Evolutionary conservation across 1,140 invertebrate genomes (phyloP).

Genomic region (Cyphomyrmex costatus): DNA sequence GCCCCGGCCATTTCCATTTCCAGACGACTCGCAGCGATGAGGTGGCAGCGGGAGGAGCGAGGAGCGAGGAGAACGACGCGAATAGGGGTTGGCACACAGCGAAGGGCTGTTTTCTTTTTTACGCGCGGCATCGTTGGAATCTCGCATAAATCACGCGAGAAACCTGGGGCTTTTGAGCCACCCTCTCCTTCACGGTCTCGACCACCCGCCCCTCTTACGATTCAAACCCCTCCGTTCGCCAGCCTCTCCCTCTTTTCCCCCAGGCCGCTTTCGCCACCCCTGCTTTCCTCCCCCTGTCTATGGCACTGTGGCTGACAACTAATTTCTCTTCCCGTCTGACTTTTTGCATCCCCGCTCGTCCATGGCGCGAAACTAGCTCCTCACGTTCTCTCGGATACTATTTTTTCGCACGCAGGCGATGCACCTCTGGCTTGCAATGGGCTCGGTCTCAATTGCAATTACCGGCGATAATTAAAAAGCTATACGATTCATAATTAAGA

Average conservation of each 20-base stretch:
- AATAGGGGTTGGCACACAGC: slow-evolving; percentile 14
- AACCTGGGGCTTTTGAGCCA: slow-evolving; percentile 51
- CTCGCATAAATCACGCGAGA: slow-evolving; percentile 75
- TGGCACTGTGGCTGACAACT: slow-evolving; percentile 79
- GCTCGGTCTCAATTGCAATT: slow-evolving; percentile 26
- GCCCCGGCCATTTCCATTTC: slow-evolving; percentile 71
- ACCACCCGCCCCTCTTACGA: slow-evolving; percentile 33
- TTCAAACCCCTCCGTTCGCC: slow-evolving; percentile 21
- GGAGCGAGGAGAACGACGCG: neutral
- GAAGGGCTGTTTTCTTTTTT: slow-evolving; percentile 73
- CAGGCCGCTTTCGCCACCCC: slow-evolving; percentile 13
- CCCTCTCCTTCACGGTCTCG: slow-evolving; percentile 51
- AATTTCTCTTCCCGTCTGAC: slow-evolving; percentile 79
- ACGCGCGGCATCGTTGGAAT: slow-evolving; percentile 65
- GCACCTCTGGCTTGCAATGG: neutral
- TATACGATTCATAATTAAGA: slow-evolving; percentile 54
- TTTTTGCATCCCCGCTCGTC: slow-evolving; percentile 62
- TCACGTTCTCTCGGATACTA: slow-evolving; percentile 54
- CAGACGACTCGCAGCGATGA: slow-evolving; percentile 50
- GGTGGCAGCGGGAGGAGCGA: neutral
- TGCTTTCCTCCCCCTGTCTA: slow-evolving; percentile 1
- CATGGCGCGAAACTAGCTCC: slow-evolving; percentile 42
- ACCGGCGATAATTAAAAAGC: slow-evolving; percentile 43
- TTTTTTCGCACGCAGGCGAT: slow-evolving; percentile 43
- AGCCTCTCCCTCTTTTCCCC: neutral